These are phyloP conservation scores for Dryococelus australis DNA, from an alignment of 2,888 invertebrate genomes.

Conservation along the genomic window DNA sequence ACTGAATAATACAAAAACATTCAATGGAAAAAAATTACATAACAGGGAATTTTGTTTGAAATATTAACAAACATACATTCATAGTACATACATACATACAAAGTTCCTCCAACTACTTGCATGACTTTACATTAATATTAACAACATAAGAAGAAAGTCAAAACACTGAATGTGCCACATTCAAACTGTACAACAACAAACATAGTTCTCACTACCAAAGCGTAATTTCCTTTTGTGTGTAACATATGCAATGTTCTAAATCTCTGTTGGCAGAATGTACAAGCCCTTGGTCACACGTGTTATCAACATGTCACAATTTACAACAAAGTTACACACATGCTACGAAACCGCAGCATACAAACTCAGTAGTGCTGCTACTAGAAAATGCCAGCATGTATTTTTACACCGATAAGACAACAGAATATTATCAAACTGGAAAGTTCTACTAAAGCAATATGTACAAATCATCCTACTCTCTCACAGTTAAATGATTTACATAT, in stretches of 20 bases:
- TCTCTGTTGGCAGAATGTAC: background rate
- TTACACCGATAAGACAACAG: background rate
- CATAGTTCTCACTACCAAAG: background rate
- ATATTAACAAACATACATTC: background rate
- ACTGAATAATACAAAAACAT: background rate
- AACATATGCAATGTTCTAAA: background rate
- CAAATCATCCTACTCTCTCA: background rate
- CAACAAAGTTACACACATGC: background rate
- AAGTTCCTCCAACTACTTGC: background rate
- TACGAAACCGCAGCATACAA: background rate
- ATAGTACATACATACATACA: background rate
- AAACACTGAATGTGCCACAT: background rate
- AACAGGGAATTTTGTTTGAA: background rate
- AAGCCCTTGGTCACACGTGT: background rate
- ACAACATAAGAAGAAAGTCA: background rate
- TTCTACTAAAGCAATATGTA: background rate
- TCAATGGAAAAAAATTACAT: background rate
- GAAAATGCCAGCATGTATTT: background rate
- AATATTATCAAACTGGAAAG: background rate
- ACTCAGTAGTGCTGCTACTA: background rate
- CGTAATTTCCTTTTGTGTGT: background rate
- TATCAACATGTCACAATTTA: conserved; percentile 9
- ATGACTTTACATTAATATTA: background rate
- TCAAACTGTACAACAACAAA: background rate
- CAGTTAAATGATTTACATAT: background rate